A percentile compares a stretch with the other conserved stretches of the same genome.
Evolutionary conservation across 2,113 vertebrate species (phyloP).

Genomic region (Phainopepla nitens): DNA sequence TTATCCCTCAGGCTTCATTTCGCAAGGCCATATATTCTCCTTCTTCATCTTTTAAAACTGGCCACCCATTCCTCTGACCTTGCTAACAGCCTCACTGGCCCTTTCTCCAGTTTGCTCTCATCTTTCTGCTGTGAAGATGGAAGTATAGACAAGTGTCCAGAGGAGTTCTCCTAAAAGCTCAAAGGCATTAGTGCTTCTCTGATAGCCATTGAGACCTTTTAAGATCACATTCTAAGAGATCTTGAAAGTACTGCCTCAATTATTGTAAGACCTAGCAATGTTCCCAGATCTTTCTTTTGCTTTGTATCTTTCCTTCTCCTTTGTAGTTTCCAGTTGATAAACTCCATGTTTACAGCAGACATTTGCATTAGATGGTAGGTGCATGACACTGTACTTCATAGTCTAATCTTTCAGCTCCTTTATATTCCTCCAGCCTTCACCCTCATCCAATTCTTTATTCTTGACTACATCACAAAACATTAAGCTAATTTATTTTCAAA

Average conservation of each 20-base stretch:
- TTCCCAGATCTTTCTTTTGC: neutral
- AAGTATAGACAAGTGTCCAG: neutral
- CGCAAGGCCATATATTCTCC: neutral
- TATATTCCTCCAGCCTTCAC: neutral
- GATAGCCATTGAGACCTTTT: neutral
- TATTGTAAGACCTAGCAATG: neutral
- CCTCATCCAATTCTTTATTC: neutral
- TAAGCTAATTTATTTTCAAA: slow-evolving; percentile 43
- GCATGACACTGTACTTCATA: neutral
- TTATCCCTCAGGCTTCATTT: neutral
- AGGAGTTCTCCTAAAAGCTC: neutral
- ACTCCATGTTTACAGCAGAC: neutral
- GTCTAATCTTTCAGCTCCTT: neutral
- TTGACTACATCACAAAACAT: slow-evolving; percentile 16
- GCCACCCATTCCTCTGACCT: neutral
- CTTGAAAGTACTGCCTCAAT: neutral
- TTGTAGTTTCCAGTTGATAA: neutral
- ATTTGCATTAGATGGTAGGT: neutral
- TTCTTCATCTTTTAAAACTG: neutral
- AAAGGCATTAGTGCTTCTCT: neutral
- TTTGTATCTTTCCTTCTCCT: neutral
- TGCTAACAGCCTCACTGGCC: neutral
- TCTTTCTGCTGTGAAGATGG: neutral
- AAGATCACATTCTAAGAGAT: neutral
- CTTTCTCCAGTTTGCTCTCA: neutral